Conservation (phyloP, 2,888 invertebrate species). For the Coleophora deauratella region DNA sequence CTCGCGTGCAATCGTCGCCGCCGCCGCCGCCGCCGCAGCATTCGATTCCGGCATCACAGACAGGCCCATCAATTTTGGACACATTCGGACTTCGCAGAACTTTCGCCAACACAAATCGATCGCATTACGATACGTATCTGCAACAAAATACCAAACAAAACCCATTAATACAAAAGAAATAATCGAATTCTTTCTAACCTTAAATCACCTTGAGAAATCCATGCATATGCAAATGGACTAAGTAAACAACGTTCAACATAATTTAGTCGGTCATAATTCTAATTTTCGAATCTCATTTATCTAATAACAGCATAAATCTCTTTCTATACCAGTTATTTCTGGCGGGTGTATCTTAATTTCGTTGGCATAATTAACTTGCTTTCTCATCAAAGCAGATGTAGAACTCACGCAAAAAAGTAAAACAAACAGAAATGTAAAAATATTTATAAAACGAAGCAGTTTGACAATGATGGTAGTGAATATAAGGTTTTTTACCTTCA, state of each 20-base stretch:
- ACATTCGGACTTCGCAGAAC: slow-evolving; percentile 57
- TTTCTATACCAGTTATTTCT: not conserved
- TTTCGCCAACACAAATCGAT: slow-evolving; percentile 54
- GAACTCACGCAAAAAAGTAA: too few species aligned
- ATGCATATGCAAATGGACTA: slow-evolving; percentile 2
- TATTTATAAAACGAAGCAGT: too few species aligned
- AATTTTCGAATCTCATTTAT: not conserved
- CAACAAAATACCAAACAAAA: too few species aligned
- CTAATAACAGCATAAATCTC: not conserved
- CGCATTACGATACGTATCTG: slow-evolving; percentile 6
- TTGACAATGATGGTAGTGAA: too few species aligned
- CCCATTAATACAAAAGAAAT: too few species aligned
- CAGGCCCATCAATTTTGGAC: slow-evolving; percentile 60
- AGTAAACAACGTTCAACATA: too few species aligned
- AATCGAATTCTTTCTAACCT: slow-evolving; percentile 3
- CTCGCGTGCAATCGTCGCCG: slow-evolving; percentile 45
- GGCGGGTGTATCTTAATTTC: too few species aligned
- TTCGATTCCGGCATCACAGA: slow-evolving; percentile 52
- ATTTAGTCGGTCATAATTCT: not conserved
- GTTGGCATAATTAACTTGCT: too few species aligned
- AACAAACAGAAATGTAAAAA: too few species aligned
- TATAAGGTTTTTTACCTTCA: too few species aligned
- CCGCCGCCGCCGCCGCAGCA: slow-evolving; percentile 19
- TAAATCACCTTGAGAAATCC: slow-evolving; percentile 1
- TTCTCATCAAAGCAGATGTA: too few species aligned